Evolutionary conservation across 2,888 invertebrate species (phyloP), one percentile per base, ranked within the genome.

Genomic region (Ypsolopha scabrella): DNA sequence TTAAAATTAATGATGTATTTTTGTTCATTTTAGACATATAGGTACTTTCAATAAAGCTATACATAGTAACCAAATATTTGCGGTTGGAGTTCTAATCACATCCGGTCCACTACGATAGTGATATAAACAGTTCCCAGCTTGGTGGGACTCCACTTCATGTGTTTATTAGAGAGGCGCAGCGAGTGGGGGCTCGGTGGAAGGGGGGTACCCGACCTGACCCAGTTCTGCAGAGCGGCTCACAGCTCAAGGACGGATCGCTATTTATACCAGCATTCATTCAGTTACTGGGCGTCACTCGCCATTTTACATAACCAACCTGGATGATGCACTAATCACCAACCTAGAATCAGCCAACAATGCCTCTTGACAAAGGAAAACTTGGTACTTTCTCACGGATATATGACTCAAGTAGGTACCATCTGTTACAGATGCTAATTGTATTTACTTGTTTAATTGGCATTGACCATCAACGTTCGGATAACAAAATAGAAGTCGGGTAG

Each of bases 221-320:
- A 85, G 80, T 80, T 86, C 71, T 75, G 75, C 69, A 67, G 65
- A 80, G 75, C 75, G 67, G 57, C 24, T 24, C 24, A 24, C 70
- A 70, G 73, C 85, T 82, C 85, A 86, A 86, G 85, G 86, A 83
- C 86, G 76, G 75, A 24, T 75, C 75, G 81, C 80, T 83, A 86
- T 86, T 83, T 79, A 82, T 83, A 85, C 75, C 76, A 13, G 45
- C 45, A 36, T 77, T 75, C 75, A 80, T 74, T 79, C 72, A 75
- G 69, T 71, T 70, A 74, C 77, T 79, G 75, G 75, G 80, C 79
- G 72, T 71, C 69, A 72, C 68, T 65, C 67, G 66, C 70, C 70
- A 71, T 73, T 81, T 81, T 81, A 80, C 80, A 80, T 80, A 82
- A 82, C 77, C 70, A n/a, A n/a, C n/a, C n/a, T n/a, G n/a, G n/a